These are phyloP conservation scores for Endotricha flammealis DNA, from an alignment of 2,888 invertebrate genomes.

Conservation along the genomic window DNA sequence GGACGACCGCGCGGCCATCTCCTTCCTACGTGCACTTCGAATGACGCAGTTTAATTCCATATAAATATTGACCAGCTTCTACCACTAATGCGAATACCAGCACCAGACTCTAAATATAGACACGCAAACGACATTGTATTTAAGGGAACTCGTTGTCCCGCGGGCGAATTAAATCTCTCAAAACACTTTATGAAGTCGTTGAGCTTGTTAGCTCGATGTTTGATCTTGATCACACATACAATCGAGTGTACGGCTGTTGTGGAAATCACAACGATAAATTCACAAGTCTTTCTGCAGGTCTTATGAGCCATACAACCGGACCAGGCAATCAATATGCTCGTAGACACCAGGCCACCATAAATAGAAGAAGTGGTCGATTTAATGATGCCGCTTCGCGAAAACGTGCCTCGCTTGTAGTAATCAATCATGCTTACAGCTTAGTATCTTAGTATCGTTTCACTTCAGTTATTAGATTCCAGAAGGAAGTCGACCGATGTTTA, in stretches of 20 bases:
- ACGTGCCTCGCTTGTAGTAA: slow-evolving; percentile 51
- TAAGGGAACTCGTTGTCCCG: slow-evolving; percentile 11
- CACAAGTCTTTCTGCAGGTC: slow-evolving; percentile 28
- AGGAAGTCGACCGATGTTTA: slow-evolving; percentile 25
- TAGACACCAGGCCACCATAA: slow-evolving; percentile 62
- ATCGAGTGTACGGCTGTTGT: slow-evolving; percentile 28
- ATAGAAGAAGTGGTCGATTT: slow-evolving; percentile 59
- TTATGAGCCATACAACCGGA: slow-evolving; percentile 39
- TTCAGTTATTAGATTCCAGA: slow-evolving; percentile 39
- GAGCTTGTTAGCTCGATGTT: slow-evolving; percentile 41
- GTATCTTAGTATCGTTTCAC: slow-evolving; percentile 43
- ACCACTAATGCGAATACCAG: slow-evolving; percentile 9
- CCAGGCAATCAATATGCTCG: slow-evolving; percentile 60
- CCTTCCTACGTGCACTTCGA: slow-evolving; percentile 27
- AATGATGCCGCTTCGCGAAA: slow-evolving; percentile 55
- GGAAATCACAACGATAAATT: slow-evolving; percentile 48
- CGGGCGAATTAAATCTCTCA: slow-evolving; percentile 33
- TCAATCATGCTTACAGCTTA: slow-evolving; percentile 54
- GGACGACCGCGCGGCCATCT: slow-evolving; percentile 55
- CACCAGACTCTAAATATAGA: slow-evolving; percentile 6
- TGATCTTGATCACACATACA: slow-evolving; percentile 16
- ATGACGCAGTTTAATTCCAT: slow-evolving; percentile 26
- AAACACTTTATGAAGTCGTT: slow-evolving; percentile 39
- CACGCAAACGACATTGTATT: slow-evolving; percentile 5
- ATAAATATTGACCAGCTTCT: slow-evolving; percentile 20